Base-by-base conservation (phyloP, 1,140 invertebrate genomes). In the Maniola jurtina region DNA sequence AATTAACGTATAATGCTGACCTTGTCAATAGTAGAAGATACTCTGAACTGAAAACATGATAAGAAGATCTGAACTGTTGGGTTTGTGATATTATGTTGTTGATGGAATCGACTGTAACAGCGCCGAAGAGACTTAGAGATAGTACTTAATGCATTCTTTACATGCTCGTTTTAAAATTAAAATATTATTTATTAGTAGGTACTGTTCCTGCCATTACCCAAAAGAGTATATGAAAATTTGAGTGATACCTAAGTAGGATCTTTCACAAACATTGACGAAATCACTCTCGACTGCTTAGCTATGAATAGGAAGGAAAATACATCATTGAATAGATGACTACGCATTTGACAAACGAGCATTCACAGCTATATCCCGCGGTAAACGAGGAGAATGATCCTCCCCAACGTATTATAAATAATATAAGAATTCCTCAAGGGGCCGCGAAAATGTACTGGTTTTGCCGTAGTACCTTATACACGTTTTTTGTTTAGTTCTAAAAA, bases 301-400 rank as follows among this genome's bases (percentile, higher is more conserved):
- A 86, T 82, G 83, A 81, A 83, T 81, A 80, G 76, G 76, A 77
- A 80, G 75, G 72, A 77, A 81, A 85, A 86, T 86, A 85, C 79
- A 81, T 86, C 84, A 86, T 88, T 82, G 81, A 83, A 88, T 90
- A 90, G 88, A 90, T 87, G 87, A 90, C 86, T 88, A 80, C 83
- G 79, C 83, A 88, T 90, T 88, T 88, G 88, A 90, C 84, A 90
- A 90, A 90, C 82, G 88, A 90, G 84, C 82, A 85, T 87, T 83
- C 84, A 77, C 82, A 84, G 79, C 82, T 81, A 84, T 87, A 88
- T 90, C 78, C 80, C 78, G 78, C 79, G 77, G 83, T 87, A 84
- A 86, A 83, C 84, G 83, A 83, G 80, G 77, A 83, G 79, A 86
- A 87, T 89, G 86, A 88, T 87, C 84, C 86, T 86, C 87, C 85